phyloP scores from a whole-genome alignment of 2,113 vertebrate genomes.

The Eonycteris spelaea region DNA sequence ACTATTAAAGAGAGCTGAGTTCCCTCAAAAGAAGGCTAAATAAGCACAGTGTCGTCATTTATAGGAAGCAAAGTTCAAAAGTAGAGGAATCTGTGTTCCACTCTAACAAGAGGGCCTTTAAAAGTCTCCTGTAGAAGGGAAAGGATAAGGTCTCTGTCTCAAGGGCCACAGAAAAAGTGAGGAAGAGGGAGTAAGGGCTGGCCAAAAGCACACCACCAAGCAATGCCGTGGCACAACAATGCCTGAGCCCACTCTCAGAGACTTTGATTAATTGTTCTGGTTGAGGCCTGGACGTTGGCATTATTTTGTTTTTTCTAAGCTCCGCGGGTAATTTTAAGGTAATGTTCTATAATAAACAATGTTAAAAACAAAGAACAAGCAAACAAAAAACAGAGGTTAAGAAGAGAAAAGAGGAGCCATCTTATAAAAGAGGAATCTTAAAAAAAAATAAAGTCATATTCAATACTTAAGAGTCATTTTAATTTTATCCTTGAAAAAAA shows the following conservation, averaged over 20 bases:
- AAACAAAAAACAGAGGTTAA: not conserved
- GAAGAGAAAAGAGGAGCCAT: not conserved
- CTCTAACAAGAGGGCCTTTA: not conserved
- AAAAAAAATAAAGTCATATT: not conserved
- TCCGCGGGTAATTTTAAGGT: not conserved
- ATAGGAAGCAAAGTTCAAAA: conserved; percentile 37
- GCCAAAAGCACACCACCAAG: not conserved
- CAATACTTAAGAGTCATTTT: not conserved
- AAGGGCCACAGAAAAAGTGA: not conserved
- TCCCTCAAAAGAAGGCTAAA: not conserved
- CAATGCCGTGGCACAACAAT: not conserved
- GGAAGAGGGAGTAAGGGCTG: not conserved
- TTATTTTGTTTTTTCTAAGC: not conserved
- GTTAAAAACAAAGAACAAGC: not conserved
- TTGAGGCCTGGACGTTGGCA: not conserved
- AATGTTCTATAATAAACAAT: not conserved
- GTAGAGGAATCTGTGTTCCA: not conserved
- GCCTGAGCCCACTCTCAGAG: not conserved
- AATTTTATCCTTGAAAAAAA: conserved; percentile 2
- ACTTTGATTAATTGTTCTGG: not conserved
- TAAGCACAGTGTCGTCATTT: conserved; percentile 10
- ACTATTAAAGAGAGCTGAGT: conserved; percentile 36
- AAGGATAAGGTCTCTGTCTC: not conserved
- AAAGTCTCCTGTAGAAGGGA: not conserved
- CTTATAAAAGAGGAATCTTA: not conserved